Conservation (phyloP, 2,797 vertebrate species). For the Tarsius wallacei region DNA sequence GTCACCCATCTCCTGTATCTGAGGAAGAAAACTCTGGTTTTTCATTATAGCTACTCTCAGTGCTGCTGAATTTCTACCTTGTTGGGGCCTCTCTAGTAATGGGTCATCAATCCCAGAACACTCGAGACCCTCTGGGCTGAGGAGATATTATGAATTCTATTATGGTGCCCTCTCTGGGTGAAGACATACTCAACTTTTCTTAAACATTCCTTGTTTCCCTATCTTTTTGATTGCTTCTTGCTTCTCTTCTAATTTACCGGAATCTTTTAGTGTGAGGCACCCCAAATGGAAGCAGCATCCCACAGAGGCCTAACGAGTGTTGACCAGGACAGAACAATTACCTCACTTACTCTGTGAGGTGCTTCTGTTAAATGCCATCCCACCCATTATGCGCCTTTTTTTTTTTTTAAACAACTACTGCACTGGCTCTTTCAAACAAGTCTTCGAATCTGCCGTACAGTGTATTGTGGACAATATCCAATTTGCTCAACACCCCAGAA, state of each 20-base stretch:
- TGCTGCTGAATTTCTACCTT: not conserved
- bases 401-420: not conserved
- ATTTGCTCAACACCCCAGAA: slow-evolving; percentile 74
- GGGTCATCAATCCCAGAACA: not conserved
- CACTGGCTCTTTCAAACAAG: slow-evolving; percentile 50
- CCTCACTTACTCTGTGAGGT: accelerated
- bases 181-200: not conserved
- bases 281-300: slow-evolving; percentile 5
- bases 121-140: accelerated
- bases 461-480: slow-evolving; percentile 51
- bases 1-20: not conserved
- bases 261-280: slow-evolving; percentile 16
- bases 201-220: not conserved
- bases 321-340: slow-evolving; percentile 44
- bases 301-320: not conserved
- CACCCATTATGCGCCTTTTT: not conserved
- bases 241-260: not conserved
- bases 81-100: not conserved
- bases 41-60: not conserved
- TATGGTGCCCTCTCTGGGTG: not conserved
- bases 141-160: not conserved
- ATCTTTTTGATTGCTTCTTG: slow-evolving; percentile 51
- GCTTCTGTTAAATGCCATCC: not conserved
- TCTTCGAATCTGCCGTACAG: slow-evolving; percentile 9
- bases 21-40: not conserved